Percentiles rank a stretch among this genome's conserved stretches.
Evolutionary conservation across 2,888 invertebrate species (phyloP).

Genomic region (Papilio elwesi): DNA sequence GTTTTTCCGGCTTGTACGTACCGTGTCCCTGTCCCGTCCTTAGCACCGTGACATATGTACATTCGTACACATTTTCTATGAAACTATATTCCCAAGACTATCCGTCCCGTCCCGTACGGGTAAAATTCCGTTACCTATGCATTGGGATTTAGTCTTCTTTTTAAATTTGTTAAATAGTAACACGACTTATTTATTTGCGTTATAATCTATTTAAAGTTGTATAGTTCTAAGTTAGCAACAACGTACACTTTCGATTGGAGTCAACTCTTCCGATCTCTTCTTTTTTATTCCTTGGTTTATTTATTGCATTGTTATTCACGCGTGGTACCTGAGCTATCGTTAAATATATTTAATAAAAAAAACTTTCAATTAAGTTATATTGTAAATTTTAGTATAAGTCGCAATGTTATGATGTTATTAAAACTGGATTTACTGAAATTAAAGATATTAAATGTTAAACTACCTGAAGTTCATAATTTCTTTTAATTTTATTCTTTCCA

Average conservation of each 20-base stretch:
- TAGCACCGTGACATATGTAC: too few relatives aligned
- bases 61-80: too few relatives aligned
- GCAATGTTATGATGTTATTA: conserved; percentile 1
- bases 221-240: conserved; percentile 24
- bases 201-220: neutral
- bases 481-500: neutral
- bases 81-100: too few relatives aligned
- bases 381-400: conserved; percentile 22
- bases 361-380: conserved; percentile 1
- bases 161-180: too few relatives aligned
- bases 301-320: conserved; percentile 23
- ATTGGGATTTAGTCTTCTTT: too few relatives aligned
- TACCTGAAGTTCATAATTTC: neutral
- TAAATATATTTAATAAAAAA: neutral
- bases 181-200: conserved; percentile 18
- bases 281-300: conserved; percentile 23
- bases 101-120: too few relatives aligned
- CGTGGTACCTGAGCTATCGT: conserved; percentile 35
- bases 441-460: conserved; percentile 9
- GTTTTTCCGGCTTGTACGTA: too few relatives aligned
- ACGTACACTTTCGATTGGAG: neutral
- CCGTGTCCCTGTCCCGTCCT: too few relatives aligned
- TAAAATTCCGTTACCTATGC: too few relatives aligned
- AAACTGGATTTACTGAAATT: neutral
- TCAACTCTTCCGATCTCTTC: conserved; percentile 9